Evolutionary conservation across 2,797 vertebrate genomes (phyloP).

Genomic region (Anisognathus igniventris): DNA sequence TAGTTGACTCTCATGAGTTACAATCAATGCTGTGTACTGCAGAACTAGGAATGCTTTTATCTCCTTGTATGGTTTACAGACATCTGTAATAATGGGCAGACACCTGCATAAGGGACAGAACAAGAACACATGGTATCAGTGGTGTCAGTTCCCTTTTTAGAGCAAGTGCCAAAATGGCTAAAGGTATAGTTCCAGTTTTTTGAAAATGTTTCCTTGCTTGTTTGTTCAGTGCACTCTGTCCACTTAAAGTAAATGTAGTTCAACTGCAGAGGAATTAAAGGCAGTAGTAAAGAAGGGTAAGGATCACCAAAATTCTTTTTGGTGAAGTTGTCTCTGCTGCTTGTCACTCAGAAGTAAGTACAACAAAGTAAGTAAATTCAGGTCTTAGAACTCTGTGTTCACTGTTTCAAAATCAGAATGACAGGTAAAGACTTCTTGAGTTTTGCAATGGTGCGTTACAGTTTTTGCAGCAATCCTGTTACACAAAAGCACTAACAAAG

Average conservation of each 20-base stretch:
- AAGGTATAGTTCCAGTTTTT: neutral
- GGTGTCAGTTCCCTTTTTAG: neutral
- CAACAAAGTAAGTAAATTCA: neutral
- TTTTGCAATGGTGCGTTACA: neutral
- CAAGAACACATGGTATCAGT: neutral
- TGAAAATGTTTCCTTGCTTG: neutral
- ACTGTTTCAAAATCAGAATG: neutral
- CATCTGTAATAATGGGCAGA: neutral
- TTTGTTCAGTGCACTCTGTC: neutral
- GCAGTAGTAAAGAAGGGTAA: neutral
- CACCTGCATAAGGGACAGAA: neutral
- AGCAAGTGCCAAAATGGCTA: neutral
- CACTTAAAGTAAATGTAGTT: neutral
- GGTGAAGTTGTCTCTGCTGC: neutral
- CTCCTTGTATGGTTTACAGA: neutral
- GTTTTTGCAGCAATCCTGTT: neutral
- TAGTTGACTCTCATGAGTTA: conserved; percentile 18
- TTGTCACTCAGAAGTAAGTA: neutral
- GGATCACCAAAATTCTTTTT: neutral
- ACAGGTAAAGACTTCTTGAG: neutral
- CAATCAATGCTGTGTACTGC: conserved; percentile 7
- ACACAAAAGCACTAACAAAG: conserved; percentile 17
- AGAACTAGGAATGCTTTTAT: conserved; percentile 10
- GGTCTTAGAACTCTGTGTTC: neutral
- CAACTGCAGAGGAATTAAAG: neutral